These are phyloP conservation scores for Sapayoa aenigma DNA, from an alignment of 2,113 vertebrate genomes.

Conservation along the genomic window DNA sequence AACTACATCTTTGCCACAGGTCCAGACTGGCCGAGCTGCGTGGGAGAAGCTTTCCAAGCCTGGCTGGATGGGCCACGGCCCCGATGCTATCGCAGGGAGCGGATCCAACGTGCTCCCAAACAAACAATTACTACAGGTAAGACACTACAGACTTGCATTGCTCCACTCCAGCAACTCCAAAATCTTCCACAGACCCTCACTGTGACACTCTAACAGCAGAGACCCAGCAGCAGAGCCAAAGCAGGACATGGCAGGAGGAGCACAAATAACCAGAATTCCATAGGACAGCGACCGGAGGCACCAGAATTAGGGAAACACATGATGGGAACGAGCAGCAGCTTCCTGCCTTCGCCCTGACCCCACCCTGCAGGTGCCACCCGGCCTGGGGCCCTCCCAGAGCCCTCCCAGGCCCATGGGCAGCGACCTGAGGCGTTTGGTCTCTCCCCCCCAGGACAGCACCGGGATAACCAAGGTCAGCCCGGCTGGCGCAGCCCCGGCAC, in stretches of 20 bases:
- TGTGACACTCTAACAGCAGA: fast-evolving
- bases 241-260: neutral
- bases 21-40: neutral
- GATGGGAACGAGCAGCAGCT: fast-evolving
- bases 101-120: neutral
- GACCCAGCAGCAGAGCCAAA: fast-evolving
- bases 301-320: fast-evolving
- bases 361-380: neutral
- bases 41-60: neutral
- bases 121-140: fast-evolving
- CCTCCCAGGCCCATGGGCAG: neutral
- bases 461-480: neutral
- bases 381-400: neutral
- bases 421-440: fast-evolving
- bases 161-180: neutral
- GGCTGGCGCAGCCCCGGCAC: neutral
- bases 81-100: neutral
- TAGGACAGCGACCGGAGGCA: neutral
- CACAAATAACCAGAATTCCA: fast-evolving
- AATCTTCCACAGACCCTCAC: neutral
- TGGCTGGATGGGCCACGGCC: fast-evolving
- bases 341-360: neutral
- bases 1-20: neutral
- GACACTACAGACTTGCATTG: neutral
- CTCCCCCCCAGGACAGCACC: neutral